Percentiles rank a stretch among this genome's conserved stretches.
Evolutionary conservation across 2,888 invertebrate species (phyloP).

Genomic region (Tetranychus truncatus): DNA sequence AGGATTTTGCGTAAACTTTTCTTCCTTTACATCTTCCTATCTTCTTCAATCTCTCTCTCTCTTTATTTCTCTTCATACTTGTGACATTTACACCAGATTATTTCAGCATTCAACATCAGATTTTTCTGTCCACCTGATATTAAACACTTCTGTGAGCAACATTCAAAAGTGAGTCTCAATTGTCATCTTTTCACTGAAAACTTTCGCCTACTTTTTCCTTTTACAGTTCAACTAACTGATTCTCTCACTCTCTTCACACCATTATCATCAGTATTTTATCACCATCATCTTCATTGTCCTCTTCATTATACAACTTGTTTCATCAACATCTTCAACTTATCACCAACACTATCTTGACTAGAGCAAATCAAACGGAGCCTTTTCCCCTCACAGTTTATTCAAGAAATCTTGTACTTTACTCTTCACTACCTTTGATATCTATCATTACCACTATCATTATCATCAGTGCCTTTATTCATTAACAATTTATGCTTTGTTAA

Average conservation of each 20-base stretch:
- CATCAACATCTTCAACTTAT: neutral
- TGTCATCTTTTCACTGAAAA: neutral
- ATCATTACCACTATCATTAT: neutral
- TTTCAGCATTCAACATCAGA: neutral
- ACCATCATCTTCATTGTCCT: neutral
- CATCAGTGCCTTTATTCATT: neutral
- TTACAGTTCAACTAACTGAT: neutral
- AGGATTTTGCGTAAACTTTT: neutral
- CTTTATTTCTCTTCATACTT: neutral
- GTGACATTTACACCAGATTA: neutral
- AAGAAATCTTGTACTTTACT: neutral
- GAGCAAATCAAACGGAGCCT: neutral
- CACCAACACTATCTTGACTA: neutral
- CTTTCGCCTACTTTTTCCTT: neutral
- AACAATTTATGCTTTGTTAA: neutral
- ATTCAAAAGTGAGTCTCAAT: neutral
- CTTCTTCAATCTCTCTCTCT: neutral
- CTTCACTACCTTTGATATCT: neutral
- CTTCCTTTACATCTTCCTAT: constrained; percentile 1
- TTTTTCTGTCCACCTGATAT: neutral
- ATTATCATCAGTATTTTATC: neutral
- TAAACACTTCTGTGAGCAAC: neutral
- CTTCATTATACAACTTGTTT: neutral
- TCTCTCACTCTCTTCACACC: neutral
- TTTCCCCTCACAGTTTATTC: neutral